Base-by-base conservation (phyloP, 1,140 invertebrate species). In the Pogonomyrmex barbatus region DNA sequence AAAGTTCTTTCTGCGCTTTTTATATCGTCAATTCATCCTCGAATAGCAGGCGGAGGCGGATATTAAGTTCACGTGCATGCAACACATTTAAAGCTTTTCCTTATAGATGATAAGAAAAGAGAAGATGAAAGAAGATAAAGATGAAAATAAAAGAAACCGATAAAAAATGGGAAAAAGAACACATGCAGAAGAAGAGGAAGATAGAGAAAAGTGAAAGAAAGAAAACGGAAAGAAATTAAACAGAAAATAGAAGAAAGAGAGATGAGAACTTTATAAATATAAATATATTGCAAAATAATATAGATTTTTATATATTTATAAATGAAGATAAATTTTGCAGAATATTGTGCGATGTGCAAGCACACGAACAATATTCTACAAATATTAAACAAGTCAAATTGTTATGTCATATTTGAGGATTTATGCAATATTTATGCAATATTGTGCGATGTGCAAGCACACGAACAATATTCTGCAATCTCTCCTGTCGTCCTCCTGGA, bases 31-130 rank as follows among this genome's bases (percentile, higher is more conserved):
- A 78, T 82, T 87, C 88, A 91, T 92, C 88, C 67, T 86, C 87
- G 87, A 88, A 89, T 90, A 91, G 90, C 93, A 93, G 93, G 92
- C 93, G 93, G 91, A 93, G 92, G 93, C 90, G 92, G 92, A 90
- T 87, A 88, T 81, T 87, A 87, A 86, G 81, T 89, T 88, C 86
- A 60, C 82, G 84, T 60, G 79, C 50, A 82, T 68, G 73, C 54
- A 58, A 79, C 60, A 79, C 67, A 77, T 76, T 79, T 52, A 47
- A 68, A 56, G 60, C 68, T 50, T 24, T 24, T 24, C 24, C 24
- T 24, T 42, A 78, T 81, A n/a, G 2, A 67, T 17, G 36, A 54
- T 30, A 76, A 30, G 2, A 14, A 47, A 60, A 47, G 24, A 14
- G 9, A 6, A 60, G 70, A 84, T 71, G 56, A 9, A 68, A 56